These are phyloP conservation scores for Drosophila nannoptera DNA, from an alignment of 1,140 invertebrate species.

Conservation along the genomic window DNA sequence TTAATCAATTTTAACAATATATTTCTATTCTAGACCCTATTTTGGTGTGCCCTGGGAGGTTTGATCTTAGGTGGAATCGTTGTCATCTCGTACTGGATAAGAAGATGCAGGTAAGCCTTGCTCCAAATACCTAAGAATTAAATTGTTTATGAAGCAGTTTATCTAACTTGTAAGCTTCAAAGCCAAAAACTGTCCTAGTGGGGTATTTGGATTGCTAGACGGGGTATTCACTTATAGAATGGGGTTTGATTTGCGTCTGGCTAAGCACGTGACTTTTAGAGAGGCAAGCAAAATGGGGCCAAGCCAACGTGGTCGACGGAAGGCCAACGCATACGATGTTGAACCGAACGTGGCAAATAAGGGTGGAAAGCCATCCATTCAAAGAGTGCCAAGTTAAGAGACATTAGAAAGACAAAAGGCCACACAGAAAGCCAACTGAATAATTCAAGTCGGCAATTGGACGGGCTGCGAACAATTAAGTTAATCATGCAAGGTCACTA, in stretches of 20 bases:
- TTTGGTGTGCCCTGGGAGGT: slow-evolving; percentile 79
- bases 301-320: slow-evolving; percentile 50
- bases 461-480: slow-evolving; percentile 67
- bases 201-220: too few relatives aligned
- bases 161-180: too few relatives aligned
- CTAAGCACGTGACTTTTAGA: slow-evolving; percentile 53
- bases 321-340: slow-evolving; percentile 37
- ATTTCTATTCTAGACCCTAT: slow-evolving; percentile 71
- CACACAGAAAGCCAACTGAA: slow-evolving; percentile 55
- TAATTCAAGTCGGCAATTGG: slow-evolving; percentile 73
- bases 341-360: slow-evolving; percentile 41
- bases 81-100: slow-evolving; percentile 79
- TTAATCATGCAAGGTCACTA: slow-evolving; percentile 76
- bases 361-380: neutral
- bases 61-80: slow-evolving; percentile 77
- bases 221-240: too few relatives aligned
- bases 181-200: too few relatives aligned
- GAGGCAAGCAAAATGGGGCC: slow-evolving; percentile 11
- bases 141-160: too few relatives aligned
- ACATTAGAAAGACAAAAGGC: slow-evolving; percentile 59
- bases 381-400: slow-evolving; percentile 6
- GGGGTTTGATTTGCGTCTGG: slow-evolving; percentile 28
- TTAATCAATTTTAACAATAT: slow-evolving; percentile 13
- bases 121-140: too few relatives aligned
- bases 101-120: slow-evolving; percentile 76